Evolutionary conservation across 2,797 vertebrate species (phyloP), one percentile per base, ranked within the genome.

Genomic region (Kryptolebias ocellatus): DNA sequence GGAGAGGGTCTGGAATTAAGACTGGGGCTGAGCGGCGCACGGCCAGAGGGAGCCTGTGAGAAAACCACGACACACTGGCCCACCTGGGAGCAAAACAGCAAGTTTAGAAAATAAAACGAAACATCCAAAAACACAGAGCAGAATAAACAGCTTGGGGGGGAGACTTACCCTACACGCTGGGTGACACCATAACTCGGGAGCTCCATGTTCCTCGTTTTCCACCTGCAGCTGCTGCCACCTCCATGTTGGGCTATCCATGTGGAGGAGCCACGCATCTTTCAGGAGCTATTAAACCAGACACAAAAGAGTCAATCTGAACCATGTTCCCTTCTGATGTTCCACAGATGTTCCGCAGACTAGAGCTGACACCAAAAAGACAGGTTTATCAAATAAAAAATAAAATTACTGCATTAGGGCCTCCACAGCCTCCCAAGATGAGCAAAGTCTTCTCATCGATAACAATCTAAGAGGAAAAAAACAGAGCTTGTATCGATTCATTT

Each of bases 11-110:
- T 95, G 0, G 98, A 99, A 86, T 98, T 98, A 64, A 99, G 84
- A 90, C 98, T 99, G 54, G 98, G 98, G 80, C 98, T 99, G 42
- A 99, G 96, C 0, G 98, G 97, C 1, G 98, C 97, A 4, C 96
- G 94, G 3, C 98, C 98, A 0, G 96, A 98, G 4, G 98, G 97
- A 12, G 98, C 98, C 89, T 99, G 98, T 70, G 98, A 99, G 88
- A 99, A 99, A 52, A 99, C 98, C 83, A 99, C 97, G 52, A 99
- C 97, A 12, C 98, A 98, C 83, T 98, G 95, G 14, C 98, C 98
- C 73, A 99, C 98, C 98, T 99, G 78, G 17, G 78, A 72, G 70
- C 69, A 54, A 71, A 80, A 14, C 55, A 49, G 70, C 27, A 61
- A 28, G 42, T 29, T 15, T 24, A 60, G 42, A 17, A 31, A 54